phyloP scores from a whole-genome alignment of 64 coral and sea anemone genomes.

The Stichodactyla helianthus region DNA sequence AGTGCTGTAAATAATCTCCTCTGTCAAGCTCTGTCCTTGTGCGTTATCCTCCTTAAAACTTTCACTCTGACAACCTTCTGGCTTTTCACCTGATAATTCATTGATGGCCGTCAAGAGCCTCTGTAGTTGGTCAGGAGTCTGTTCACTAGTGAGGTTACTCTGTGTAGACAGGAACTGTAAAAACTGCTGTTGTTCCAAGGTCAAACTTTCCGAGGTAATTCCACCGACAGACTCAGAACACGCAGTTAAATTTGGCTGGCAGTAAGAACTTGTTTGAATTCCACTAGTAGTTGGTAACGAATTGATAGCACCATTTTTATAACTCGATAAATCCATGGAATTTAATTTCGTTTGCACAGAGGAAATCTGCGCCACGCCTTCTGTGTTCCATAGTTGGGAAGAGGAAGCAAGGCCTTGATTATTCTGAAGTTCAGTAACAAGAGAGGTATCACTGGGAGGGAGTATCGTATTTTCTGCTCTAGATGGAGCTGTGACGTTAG shows the following conservation, averaged over 20 bases:
- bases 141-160: neutral
- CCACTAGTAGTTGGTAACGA: neutral
- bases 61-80: neutral
- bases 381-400: neutral
- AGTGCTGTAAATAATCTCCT: constrained; percentile 48
- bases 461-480: neutral
- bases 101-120: neutral
- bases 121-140: neutral
- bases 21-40: constrained; percentile 9
- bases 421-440: neutral
- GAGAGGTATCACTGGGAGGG: neutral
- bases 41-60: neutral
- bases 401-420: neutral
- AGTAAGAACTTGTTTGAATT: neutral
- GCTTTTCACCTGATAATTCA: neutral
- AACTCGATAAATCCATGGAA: constrained; percentile 1
- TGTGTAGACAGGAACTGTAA: constrained; percentile 8
- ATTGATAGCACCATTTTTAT: neutral
- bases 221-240: neutral
- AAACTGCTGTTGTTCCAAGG: constrained; percentile 25
- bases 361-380: neutral
- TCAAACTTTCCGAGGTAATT: neutral
- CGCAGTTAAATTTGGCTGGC: neutral
- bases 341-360: neutral
- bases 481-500: neutral